Evolutionary conservation across 2,113 vertebrate species (phyloP).

Genomic region (Acanthochromis polyacanthus): DNA sequence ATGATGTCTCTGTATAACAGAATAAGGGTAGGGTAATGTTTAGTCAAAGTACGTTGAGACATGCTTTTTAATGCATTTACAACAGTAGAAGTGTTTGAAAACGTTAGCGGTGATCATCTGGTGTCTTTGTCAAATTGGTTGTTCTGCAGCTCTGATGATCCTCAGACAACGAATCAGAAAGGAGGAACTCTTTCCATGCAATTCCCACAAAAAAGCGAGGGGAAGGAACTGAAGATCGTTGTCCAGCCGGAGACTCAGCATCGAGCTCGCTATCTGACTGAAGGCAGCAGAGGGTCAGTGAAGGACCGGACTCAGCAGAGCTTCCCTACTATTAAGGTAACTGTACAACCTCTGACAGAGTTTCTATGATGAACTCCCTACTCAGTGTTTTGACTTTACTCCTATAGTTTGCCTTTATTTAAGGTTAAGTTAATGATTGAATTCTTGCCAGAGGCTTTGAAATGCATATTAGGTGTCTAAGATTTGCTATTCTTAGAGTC

Average conservation of each 20-base stretch:
- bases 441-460: constrained; percentile 6
- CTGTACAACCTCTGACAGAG: constrained; percentile 11
- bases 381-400: background rate
- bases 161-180: constrained; percentile 83
- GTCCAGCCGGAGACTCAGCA: constrained; percentile 98
- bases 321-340: constrained; percentile 97
- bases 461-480: background rate
- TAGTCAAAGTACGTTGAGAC: constrained; percentile 3
- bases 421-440: constrained; percentile 25
- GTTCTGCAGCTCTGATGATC: constrained; percentile 81
- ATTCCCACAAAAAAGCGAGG: constrained; percentile 93
- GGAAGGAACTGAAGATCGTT: constrained; percentile 97
- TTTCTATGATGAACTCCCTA: background rate
- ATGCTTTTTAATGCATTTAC: constrained; percentile 8
- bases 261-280: constrained; percentile 95
- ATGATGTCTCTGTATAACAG: background rate
- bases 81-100: background rate
- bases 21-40: background rate
- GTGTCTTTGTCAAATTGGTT: constrained; percentile 29
- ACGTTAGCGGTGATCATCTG: constrained; percentile 5
- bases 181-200: constrained; percentile 91
- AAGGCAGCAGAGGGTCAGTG: constrained; percentile 97
- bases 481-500: background rate
- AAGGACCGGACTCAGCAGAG: constrained; percentile 97
- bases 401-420: background rate